Percentiles rank a stretch among this genome's conserved stretches.
phyloP scores from a whole-genome alignment of 2,113 vertebrate genomes.

The Cathartes aura region DNA sequence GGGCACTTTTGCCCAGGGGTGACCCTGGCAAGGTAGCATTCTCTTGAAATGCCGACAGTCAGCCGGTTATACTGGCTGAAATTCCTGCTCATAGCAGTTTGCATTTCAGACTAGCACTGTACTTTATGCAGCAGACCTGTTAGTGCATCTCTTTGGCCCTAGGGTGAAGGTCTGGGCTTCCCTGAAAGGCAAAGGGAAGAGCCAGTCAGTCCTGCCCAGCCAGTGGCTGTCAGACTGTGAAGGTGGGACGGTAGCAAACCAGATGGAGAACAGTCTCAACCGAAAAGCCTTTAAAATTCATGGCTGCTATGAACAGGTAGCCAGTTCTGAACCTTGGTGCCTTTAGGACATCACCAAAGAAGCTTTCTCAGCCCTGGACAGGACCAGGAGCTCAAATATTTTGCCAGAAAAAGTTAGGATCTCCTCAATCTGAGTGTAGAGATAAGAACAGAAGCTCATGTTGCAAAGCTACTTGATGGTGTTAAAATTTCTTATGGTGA shows the following conservation, averaged over 20 bases:
- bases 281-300: neutral
- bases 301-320: neutral
- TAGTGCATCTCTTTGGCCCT: conserved; percentile 9
- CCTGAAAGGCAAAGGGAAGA: neutral
- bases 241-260: neutral
- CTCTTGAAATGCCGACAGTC: neutral
- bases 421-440: neutral
- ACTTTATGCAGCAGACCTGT: neutral
- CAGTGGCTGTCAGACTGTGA: conserved; percentile 12
- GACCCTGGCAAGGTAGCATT: neutral
- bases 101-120: neutral
- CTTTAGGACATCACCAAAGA: neutral
- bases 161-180: conserved; percentile 36
- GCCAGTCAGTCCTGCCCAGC: conserved; percentile 41
- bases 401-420: neutral
- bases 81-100: neutral
- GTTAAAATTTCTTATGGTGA: neutral
- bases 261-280: neutral
- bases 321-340: neutral
- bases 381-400: neutral
- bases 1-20: neutral
- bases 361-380: neutral
- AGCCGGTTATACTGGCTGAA: neutral
- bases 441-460: neutral
- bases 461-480: neutral